Evolutionary conservation across 2,888 invertebrate species (phyloP), one percentile per base, ranked within the genome.

Genomic region (Athalia rosae): DNA sequence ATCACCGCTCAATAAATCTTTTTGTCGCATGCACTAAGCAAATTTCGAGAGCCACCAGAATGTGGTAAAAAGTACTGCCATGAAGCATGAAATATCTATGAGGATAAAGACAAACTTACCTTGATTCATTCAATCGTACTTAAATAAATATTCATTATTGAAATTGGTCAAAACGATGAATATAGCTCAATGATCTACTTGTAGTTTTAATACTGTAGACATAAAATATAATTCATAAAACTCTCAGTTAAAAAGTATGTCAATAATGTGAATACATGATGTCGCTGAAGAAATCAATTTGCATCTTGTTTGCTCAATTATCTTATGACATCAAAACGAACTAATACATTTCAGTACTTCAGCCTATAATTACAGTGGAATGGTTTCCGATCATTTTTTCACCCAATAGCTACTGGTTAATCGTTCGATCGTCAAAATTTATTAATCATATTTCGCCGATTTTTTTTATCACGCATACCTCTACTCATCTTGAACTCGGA

Each of bases 1-100:
- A 28, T 28, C 28, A 28, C 28, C 28, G 28, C 28, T 28, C 28
- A 28, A 15, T 66, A 15, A 11, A 53, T 43, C 43, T 43, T 28
- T 43, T 4, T 58, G 2, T 13, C 13, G 9, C 56, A 59, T 59
- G 48, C 82, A 66, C 81, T 80, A 84, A 85, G 85, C 86, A 85
- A 84, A 88, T 88, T 88, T 89, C 79, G 86, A 88, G 89, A 88
- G 83, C 87, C 88, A 87, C 85, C 88, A 87, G 85, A 86, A 87
- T 88, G 87, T 88, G 86, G 87, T 85, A 86, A 86, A 85, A 85
- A 81, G 84, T 88, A 87, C 87, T 88, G 87, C 85, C 85, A 87
- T 88, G 88, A 87, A 89, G 89, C 89, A 89, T 89, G 89, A 77
- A 28, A 28, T 28, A 28, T 28, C 85, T 74, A 74, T 74, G 15